Evolutionary conservation across 1,140 invertebrate species (phyloP).

Genomic region (Pachyrhynchus sulphureomaculatus): DNA sequence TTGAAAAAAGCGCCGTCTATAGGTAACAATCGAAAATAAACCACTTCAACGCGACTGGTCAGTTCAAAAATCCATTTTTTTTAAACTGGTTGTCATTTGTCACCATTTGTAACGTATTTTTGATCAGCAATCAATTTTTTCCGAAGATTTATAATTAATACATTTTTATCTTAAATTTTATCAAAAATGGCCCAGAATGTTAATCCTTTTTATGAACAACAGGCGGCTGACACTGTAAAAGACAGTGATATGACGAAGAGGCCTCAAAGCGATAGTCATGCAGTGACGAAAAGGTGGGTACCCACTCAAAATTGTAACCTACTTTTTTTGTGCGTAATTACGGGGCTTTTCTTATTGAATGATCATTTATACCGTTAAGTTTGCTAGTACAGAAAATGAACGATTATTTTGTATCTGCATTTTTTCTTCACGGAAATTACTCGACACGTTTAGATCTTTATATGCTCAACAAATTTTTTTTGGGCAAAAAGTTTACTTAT

Average conservation of each 20-base stretch:
- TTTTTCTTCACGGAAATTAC: too few relatives aligned
- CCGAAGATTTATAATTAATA: not conserved
- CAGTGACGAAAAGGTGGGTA: conserved; percentile 79
- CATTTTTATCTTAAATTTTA: not conserved
- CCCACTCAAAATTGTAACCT: conserved; percentile 1
- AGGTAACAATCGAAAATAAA: too few relatives aligned
- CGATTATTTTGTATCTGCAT: too few relatives aligned
- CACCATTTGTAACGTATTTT: conserved; percentile 1
- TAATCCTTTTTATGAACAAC: conserved; percentile 71
- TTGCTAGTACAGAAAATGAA: too few relatives aligned
- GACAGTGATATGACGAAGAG: conserved; percentile 70
- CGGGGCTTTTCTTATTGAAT: not conserved
- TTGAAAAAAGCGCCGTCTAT: too few relatives aligned
- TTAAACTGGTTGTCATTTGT: not conserved
- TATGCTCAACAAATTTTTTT: too few relatives aligned
- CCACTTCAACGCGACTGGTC: not conserved
- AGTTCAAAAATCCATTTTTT: not conserved
- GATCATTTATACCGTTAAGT: too few relatives aligned
- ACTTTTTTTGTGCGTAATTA: conserved; percentile 7
- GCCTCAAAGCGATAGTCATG: conserved; percentile 77
- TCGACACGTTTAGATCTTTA: too few relatives aligned
- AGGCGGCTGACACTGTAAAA: conserved; percentile 63
- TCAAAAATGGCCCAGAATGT: conserved; percentile 77
- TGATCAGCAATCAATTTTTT: not conserved
- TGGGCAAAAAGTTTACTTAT: too few relatives aligned